Evolutionary conservation across 2,888 invertebrate species (phyloP), one percentile per base, ranked within the genome.

Genomic region (Caenorhabditis sulstoni): DNA sequence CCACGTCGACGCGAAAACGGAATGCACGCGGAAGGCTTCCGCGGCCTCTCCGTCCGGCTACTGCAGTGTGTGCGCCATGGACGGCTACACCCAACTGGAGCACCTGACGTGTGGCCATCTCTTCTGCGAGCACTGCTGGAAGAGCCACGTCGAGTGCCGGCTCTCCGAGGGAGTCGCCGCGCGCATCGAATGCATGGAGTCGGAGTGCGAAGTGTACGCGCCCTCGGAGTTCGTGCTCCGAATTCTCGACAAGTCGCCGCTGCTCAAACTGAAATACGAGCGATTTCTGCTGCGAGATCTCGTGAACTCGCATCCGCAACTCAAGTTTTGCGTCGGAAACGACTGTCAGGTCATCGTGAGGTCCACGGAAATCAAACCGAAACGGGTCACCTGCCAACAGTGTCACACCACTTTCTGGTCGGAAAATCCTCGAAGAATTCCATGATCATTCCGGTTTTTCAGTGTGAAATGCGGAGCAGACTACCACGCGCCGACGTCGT

Each of bases 401-500:
- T 99, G 98, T 92, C 95, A 95, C 91, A 94, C 95, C 64, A 92
- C 94, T 65, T 97, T 97, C 90, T 99, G 98, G 93, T 97, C 1
- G 12, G 18, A 49, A 18, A 29, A 12, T 55, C 3, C 20, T 16
- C 41, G 14, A 18, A 41, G 35, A 57, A 1, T 57, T 57, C 47
- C 7, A 44, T 44, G 11, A 44, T 44, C 44, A 2, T 47, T 22
- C 23, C 84, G n/a, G n/a, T 29, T 29, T 29, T 29, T 3, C 86
- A 93, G 94, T 91, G 94, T 95, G 91, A 94, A 94, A 83, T 99
- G 99, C 92, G 96, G 97, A 81, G 94, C 94, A 89, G 96, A 97
- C 86, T 99, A 99, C 91, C 99, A 99, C 91, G 98, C 98, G 23
- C 99, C 99, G 29, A 97, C 98, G 3, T 96, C 96, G 91, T 99